phyloP scores from a whole-genome alignment of 2,888 invertebrate species.

The Itoplectis maculator region DNA sequence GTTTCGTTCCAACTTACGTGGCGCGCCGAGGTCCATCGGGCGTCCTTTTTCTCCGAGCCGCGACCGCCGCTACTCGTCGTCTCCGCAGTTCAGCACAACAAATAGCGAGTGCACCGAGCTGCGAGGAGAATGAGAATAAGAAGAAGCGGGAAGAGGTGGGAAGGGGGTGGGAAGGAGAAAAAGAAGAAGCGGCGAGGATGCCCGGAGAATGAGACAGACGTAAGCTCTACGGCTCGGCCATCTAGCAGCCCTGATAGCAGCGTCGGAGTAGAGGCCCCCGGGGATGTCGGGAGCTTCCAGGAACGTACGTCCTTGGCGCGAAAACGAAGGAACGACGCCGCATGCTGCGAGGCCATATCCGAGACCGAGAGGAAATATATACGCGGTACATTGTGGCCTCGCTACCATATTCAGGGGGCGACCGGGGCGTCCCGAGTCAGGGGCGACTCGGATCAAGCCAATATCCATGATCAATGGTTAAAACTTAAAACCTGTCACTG shows the following conservation, averaged over 20 bases:
- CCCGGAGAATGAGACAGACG: constrained; percentile 49
- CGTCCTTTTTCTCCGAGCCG: constrained; percentile 34
- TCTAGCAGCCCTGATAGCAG: constrained; percentile 25
- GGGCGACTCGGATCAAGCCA: neutral
- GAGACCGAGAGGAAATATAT: constrained; percentile 29
- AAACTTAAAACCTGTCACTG: neutral
- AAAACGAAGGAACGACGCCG: constrained; percentile 62
- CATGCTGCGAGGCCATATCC: constrained; percentile 42
- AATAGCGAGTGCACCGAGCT: constrained; percentile 47
- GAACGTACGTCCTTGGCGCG: constrained; percentile 64
- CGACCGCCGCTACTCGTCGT: constrained; percentile 6
- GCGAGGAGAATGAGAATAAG: constrained; percentile 31
- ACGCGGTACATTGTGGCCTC: constrained; percentile 20
- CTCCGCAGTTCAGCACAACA: constrained; percentile 35
- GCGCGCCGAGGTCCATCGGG: constrained; percentile 26
- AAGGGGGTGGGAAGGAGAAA: constrained; percentile 11
- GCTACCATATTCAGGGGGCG: neutral
- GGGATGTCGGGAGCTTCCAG: constrained; percentile 53
- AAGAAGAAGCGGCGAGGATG: constrained; percentile 21
- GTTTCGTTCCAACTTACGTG: constrained; percentile 41
- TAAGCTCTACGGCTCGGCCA: constrained; percentile 45
- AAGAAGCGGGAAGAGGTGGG: constrained; percentile 3
- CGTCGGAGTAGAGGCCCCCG: constrained; percentile 46
- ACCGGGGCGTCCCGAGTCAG: neutral
- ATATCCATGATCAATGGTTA: neutral